Percentiles rank a stretch among this genome's conserved stretches.
These are phyloP conservation scores for Platorchestia sp. DNA, from an alignment of 1,140 invertebrate species.

Conservation along the genomic window DNA sequence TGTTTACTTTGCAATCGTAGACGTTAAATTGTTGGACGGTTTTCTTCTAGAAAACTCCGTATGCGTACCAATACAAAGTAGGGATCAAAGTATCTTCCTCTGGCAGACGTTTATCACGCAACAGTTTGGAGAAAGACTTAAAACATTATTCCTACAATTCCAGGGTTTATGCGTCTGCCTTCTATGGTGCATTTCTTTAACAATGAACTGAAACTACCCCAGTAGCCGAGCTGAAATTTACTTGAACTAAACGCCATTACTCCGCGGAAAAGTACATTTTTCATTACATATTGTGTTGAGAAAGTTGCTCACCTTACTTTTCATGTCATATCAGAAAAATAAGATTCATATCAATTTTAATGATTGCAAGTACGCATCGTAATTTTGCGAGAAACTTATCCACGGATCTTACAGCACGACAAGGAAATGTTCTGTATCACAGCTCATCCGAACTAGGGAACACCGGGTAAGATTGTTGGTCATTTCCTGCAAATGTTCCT, in stretches of 20 bases:
- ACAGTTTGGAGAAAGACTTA: too few species aligned
- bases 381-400: neutral
- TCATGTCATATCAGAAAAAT: neutral
- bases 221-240: neutral
- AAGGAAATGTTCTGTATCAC: neutral
- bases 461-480: neutral
- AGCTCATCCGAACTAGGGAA: neutral
- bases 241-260: neutral
- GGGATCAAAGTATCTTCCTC: too few species aligned
- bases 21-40: too few species aligned
- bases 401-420: neutral
- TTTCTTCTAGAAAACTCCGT: too few species aligned
- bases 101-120: too few species aligned
- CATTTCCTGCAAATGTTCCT: constrained; percentile 14
- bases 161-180: neutral
- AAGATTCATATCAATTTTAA: neutral
- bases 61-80: too few species aligned
- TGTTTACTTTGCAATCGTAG: neutral
- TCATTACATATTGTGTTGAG: neutral
- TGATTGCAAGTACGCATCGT: neutral
- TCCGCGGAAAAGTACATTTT: neutral
- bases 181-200: neutral
- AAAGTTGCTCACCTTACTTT: neutral
- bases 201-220: neutral
- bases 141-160: neutral